These are phyloP conservation scores for Zhengitettix transpicula DNA, from an alignment of 2,888 invertebrate species.

Conservation along the genomic window DNA sequence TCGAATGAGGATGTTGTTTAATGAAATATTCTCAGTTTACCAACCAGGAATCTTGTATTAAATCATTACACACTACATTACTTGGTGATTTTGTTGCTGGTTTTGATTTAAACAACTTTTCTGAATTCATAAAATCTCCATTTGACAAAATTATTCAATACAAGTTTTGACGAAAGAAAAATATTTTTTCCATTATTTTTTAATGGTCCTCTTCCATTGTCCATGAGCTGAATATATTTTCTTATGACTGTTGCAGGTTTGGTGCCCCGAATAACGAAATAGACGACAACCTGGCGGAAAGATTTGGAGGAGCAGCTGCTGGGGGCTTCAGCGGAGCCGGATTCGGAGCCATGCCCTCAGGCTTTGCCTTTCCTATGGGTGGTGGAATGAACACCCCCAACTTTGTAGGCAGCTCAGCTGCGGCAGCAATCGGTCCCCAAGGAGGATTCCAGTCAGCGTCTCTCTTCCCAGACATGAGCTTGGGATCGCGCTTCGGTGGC, in stretches of 20 bases:
- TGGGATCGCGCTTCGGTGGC: background rate
- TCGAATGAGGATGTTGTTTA: too few relatives aligned
- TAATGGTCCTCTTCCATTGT: too few relatives aligned
- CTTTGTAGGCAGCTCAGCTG: background rate
- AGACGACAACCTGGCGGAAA: background rate
- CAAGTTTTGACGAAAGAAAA: too few relatives aligned
- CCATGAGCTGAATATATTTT: too few relatives aligned
- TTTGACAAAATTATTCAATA: too few relatives aligned
- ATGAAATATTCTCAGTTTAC: too few relatives aligned
- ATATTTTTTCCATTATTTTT: too few relatives aligned
- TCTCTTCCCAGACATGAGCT: background rate
- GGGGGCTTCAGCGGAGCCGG: background rate
- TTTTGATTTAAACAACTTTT: too few relatives aligned
- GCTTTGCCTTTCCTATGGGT: background rate
- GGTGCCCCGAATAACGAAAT: background rate
- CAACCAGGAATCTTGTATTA: too few relatives aligned
- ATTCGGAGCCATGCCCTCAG: background rate
- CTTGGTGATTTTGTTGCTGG: too few relatives aligned
- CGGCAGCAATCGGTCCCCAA: background rate
- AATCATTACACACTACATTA: too few relatives aligned
- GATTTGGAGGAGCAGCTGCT: background rate
- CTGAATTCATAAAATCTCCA: too few relatives aligned
- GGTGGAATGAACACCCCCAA: background rate
- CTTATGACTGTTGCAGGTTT: background rate
- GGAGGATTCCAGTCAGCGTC: background rate